A percentile compares a stretch with the other conserved stretches of the same genome.
Evolutionary conservation across 2,113 vertebrate species (phyloP).

Genomic region (Strix uralensis): DNA sequence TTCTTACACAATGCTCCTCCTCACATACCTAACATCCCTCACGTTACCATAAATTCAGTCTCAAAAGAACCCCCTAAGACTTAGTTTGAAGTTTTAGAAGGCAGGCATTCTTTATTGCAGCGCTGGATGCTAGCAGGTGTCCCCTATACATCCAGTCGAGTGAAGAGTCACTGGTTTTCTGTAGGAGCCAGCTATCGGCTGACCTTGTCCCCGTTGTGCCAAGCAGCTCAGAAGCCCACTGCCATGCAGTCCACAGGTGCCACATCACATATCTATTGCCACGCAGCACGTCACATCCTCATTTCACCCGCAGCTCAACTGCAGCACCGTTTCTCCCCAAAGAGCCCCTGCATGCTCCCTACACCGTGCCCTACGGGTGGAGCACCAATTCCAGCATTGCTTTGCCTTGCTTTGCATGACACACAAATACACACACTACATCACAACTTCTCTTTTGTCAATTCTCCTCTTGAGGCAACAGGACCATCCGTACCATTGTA

Average conservation of each 20-base stretch:
- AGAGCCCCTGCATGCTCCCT: not conserved
- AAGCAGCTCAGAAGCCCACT: not conserved
- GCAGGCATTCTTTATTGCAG: too few relatives aligned
- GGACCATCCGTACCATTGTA: accelerated
- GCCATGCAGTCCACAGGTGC: not conserved
- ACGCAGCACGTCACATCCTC: not conserved
- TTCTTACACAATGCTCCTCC: not conserved
- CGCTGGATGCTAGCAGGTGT: too few relatives aligned
- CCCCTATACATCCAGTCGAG: not conserved
- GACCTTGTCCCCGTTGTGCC: not conserved
- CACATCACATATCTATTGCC: accelerated
- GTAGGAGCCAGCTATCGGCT: not conserved
- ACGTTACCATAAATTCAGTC: too few relatives aligned
- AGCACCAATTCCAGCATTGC: not conserved
- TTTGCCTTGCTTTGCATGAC: not conserved
- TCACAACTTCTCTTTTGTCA: not conserved
- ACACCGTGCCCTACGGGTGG: accelerated
- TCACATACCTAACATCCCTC: not conserved
- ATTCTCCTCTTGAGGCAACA: not conserved
- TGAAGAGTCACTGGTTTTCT: not conserved
- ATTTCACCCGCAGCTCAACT: accelerated
- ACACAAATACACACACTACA: not conserved
- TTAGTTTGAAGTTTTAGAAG: too few relatives aligned
- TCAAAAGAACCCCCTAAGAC: too few relatives aligned
- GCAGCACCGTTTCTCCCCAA: not conserved